Evolutionary conservation across 92 coral and sea anemone species (phyloP).

Genomic region (Siderastrea radians): DNA sequence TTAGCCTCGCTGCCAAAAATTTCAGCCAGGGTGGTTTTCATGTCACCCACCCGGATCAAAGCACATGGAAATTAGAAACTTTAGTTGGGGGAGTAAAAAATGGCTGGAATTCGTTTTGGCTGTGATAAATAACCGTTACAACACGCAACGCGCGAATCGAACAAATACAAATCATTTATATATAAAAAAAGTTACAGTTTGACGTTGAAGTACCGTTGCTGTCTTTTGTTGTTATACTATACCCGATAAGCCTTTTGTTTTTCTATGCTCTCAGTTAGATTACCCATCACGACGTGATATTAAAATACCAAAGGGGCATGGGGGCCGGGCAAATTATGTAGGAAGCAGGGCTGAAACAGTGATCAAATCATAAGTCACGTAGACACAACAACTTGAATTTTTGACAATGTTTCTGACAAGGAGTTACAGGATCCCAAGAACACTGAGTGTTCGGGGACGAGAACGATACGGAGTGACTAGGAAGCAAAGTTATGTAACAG

Average conservation of each 20-base stretch:
- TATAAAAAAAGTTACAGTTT: no score
- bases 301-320: background rate
- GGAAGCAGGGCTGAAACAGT: background rate
- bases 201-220: background rate
- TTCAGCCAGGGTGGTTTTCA: background rate
- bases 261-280: background rate
- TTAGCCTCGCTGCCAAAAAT: background rate
- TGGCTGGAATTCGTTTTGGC: slow-evolving; percentile 12
- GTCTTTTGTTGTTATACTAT: background rate
- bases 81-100: slow-evolving; percentile 1
- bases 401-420: background rate
- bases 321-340: background rate
- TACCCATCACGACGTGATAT: background rate
- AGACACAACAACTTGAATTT: background rate
- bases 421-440: background rate
- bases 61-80: slow-evolving; percentile 2
- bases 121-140: slow-evolving; percentile 7
- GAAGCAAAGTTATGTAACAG: no score
- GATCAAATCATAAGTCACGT: slow-evolving; percentile 34
- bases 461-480: no score
- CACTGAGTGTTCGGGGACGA: no score
- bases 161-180: background rate
- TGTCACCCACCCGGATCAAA: background rate
- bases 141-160: slow-evolving; percentile 14
- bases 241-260: background rate